phyloP scores from a whole-genome alignment of 2,113 vertebrate genomes.

The Acanthisitta chloris region DNA sequence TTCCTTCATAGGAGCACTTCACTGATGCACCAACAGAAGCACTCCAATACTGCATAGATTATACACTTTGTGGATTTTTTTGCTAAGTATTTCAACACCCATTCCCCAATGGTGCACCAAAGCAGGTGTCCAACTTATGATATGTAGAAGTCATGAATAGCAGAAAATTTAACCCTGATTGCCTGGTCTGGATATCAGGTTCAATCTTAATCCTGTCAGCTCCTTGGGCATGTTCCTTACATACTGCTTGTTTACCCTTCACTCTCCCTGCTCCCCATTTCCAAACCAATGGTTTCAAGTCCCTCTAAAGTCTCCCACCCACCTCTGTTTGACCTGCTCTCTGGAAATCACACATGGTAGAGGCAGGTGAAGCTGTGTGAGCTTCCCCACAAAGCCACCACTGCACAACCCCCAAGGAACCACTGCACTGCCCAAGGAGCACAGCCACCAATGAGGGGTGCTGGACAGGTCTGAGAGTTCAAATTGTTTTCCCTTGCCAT shows the following conservation, averaged over 20 bases:
- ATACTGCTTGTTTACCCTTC: background rate
- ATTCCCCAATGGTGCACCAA: background rate
- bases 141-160: background rate
- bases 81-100: background rate
- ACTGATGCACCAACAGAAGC: background rate
- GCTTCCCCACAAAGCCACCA: background rate
- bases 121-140: background rate
- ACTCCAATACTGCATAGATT: background rate
- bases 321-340: background rate
- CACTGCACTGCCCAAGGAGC: rapidly evolving
- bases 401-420: too few relatives aligned
- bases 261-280: background rate
- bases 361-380: background rate
- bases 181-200: background rate
- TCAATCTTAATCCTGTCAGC: background rate
- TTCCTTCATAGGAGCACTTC: background rate
- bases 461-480: background rate
- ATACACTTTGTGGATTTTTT: background rate
- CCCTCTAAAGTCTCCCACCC: background rate
- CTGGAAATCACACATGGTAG: background rate
- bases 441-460: background rate
- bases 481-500: background rate
- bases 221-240: background rate
- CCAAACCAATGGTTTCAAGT: background rate
- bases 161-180: background rate